Evolutionary conservation across 1,140 invertebrate genomes (phyloP).

Genomic region (Thaumetopoea pityocampa): DNA sequence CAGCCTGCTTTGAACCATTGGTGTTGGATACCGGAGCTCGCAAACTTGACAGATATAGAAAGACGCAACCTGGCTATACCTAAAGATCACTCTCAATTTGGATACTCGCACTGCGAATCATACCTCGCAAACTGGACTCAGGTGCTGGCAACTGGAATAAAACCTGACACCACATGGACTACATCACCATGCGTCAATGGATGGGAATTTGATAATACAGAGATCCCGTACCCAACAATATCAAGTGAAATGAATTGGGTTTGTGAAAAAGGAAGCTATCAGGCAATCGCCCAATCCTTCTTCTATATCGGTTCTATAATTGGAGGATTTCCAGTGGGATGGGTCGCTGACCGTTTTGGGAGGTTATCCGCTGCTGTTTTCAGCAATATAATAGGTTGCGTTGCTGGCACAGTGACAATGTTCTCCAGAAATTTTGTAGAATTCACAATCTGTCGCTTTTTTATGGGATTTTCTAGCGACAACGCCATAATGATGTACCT

Average conservation of each 20-base stretch:
- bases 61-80: conserved; percentile 48
- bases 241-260: conserved; percentile 78
- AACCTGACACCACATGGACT: conserved; percentile 35
- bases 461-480: conserved; percentile 85
- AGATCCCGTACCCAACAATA: conserved; percentile 62
- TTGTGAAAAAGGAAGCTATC: conserved; percentile 78
- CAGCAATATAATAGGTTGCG: conserved; percentile 78
- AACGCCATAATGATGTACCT: conserved; percentile 87
- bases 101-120: conserved; percentile 47
- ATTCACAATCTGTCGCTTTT: conserved; percentile 78
- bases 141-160: conserved; percentile 28
- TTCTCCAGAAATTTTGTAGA: conserved; percentile 77
- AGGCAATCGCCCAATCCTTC: conserved; percentile 80
- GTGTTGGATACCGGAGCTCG: conserved; percentile 77
- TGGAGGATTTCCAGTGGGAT: conserved; percentile 82
- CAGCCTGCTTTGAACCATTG: conserved; percentile 77
- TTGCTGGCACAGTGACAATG: conserved; percentile 80
- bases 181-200: conserved; percentile 73
- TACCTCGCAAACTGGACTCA: conserved; percentile 55
- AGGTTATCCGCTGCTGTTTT: conserved; percentile 79
- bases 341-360: conserved; percentile 80
- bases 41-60: conserved; percentile 56
- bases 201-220: conserved; percentile 77
- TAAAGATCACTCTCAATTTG: conserved; percentile 34
- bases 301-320: conserved; percentile 82